These are phyloP conservation scores for Drosophila maculinotata DNA, from an alignment of 2,888 invertebrate species.

Conservation along the genomic window DNA sequence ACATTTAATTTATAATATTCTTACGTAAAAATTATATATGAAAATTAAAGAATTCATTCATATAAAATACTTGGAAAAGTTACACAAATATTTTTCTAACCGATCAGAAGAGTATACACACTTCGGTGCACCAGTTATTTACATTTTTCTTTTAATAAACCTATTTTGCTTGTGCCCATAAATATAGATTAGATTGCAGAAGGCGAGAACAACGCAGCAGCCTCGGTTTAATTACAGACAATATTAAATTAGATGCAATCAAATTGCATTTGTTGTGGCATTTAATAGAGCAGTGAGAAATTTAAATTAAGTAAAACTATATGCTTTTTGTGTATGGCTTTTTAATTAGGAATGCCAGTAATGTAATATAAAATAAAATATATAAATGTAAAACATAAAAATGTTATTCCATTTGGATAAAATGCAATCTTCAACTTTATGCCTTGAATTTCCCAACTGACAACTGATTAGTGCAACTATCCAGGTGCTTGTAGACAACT, in stretches of 20 bases:
- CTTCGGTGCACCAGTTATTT: neutral
- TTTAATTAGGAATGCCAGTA: too few relatives aligned
- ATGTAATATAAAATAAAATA: too few relatives aligned
- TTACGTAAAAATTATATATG: too few relatives aligned
- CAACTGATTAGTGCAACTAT: constrained; percentile 1
- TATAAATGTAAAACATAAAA: too few relatives aligned
- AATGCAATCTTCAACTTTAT: neutral
- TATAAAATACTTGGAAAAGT: too few relatives aligned
- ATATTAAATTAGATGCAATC: constrained; percentile 41
- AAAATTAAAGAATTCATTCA: too few relatives aligned
- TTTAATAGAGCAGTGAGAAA: constrained; percentile 6
- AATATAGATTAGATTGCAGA: constrained; percentile 49
- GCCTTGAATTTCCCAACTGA: neutral
- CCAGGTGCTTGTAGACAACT: neutral
- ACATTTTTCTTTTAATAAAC: constrained; percentile 3
- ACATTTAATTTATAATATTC: too few relatives aligned
- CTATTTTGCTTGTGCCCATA: constrained; percentile 19
- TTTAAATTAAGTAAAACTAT: neutral
- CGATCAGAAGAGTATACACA: constrained; percentile 19
- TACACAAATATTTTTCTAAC: too few relatives aligned
- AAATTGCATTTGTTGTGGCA: constrained; percentile 12
- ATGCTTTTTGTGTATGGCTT: neutral
- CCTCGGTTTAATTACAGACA: constrained; percentile 9
- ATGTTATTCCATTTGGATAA: neutral
- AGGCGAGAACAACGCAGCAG: neutral